A percentile compares a stretch with the other conserved stretches of the same genome.
Conservation (phyloP, 1,140 invertebrate genomes). For the Diorhabda elongata region DNA sequence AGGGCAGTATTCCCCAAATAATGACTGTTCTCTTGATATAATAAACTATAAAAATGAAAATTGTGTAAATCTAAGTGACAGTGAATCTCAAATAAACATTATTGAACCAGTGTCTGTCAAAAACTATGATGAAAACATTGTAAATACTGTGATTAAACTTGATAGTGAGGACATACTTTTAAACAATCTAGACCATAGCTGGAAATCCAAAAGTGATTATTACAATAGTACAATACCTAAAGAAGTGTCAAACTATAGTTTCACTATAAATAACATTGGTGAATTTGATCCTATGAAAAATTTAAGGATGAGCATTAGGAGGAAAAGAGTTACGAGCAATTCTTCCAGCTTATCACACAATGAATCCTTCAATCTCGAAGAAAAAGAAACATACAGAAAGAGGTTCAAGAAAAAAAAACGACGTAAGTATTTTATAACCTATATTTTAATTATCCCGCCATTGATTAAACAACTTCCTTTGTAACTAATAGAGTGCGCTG, state of each 20-base stretch:
- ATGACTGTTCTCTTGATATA: conserved; percentile 29
- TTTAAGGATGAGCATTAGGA: conserved; percentile 45
- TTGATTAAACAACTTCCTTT: neutral
- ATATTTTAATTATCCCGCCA: neutral
- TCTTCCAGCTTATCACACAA: conserved; percentile 43
- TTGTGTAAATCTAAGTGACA: conserved; percentile 20
- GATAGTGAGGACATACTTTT: conserved; percentile 26
- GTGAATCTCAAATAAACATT: conserved; percentile 33
- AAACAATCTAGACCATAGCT: conserved; percentile 30
- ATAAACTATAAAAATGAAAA: conserved; percentile 22
- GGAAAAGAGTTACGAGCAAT: conserved; percentile 43
- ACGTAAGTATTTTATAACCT: conserved; percentile 25
- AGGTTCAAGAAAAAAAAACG: conserved; percentile 36
- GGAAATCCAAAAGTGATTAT: conserved; percentile 34
- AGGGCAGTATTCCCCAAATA: conserved; percentile 27
- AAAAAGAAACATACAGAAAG: conserved; percentile 31
- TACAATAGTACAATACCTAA: conserved; percentile 24
- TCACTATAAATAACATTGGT: conserved; percentile 35
- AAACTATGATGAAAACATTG: conserved; percentile 16
- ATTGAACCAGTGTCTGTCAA: conserved; percentile 5
- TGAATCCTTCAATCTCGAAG: conserved; percentile 34
- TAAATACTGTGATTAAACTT: conserved; percentile 20
- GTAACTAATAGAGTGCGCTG: neutral
- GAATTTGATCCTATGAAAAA: conserved; percentile 44
- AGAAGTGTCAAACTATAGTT: conserved; percentile 30